A percentile compares a stretch with the other conserved stretches of the same genome.
phyloP scores from a whole-genome alignment of 1,140 invertebrate genomes.

The Trachymyrmex septentrionalis region DNA sequence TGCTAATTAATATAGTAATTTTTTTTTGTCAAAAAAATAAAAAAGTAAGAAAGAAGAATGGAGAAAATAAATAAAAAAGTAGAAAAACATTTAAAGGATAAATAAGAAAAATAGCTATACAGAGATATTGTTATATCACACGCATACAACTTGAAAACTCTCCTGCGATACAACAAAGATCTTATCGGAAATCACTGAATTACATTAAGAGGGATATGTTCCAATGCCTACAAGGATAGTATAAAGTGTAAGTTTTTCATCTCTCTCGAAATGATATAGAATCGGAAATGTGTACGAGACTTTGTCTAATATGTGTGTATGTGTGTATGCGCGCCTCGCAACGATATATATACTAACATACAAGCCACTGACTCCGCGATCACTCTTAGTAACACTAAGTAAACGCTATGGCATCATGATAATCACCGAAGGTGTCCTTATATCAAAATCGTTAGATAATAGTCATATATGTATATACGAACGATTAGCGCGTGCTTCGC shows the following conservation, averaged over 20 bases:
- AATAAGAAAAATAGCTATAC: not conserved
- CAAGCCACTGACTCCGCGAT: constrained; percentile 54
- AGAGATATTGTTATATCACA: not conserved
- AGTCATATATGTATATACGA: constrained; percentile 42
- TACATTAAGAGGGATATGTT: constrained; percentile 10
- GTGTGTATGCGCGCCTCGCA: not conserved
- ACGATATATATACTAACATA: constrained; percentile 62
- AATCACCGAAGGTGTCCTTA: constrained; percentile 44
- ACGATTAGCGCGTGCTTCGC: constrained; percentile 62
- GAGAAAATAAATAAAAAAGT: not conserved
- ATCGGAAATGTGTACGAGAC: constrained; percentile 18
- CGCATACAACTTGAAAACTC: not conserved
- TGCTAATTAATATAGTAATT: not conserved
- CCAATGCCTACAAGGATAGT: constrained; percentile 2
- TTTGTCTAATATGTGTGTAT: constrained; percentile 12
- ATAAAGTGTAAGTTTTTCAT: constrained; percentile 18
- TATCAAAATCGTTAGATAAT: constrained; percentile 51
- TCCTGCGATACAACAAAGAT: not conserved
- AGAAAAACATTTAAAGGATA: not conserved
- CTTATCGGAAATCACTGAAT: constrained; percentile 4
- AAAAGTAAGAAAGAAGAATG: not conserved
- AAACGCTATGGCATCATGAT: constrained; percentile 62
- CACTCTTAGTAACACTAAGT: constrained; percentile 48
- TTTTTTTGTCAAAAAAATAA: not conserved
- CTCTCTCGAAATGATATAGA: not conserved